Evolutionary conservation across 2,113 vertebrate species (phyloP).

Genomic region (Centropus bengalensis): DNA sequence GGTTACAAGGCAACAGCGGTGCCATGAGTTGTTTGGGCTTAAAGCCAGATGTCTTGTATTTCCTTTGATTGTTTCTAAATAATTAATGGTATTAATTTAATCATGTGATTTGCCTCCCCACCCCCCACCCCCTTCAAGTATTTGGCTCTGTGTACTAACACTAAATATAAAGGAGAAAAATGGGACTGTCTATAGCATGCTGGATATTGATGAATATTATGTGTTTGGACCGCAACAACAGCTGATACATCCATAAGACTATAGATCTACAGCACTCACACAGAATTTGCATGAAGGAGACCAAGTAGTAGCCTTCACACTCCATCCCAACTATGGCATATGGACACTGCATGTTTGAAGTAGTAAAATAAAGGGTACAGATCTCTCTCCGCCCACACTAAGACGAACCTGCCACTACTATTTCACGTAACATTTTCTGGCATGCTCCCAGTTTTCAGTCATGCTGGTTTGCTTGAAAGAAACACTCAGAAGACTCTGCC

Average conservation of each 20-base stretch:
- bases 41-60: constrained; percentile 67
- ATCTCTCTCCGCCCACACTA: constrained; percentile 55
- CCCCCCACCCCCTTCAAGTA: constrained; percentile 28
- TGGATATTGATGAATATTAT: constrained; percentile 21
- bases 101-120: constrained; percentile 17
- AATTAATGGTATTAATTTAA: constrained; percentile 73
- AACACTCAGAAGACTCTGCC: constrained; percentile 55
- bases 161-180: constrained; percentile 43
- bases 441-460: constrained; percentile 70
- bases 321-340: constrained; percentile 42
- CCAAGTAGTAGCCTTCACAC: constrained; percentile 9
- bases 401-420: constrained; percentile 66
- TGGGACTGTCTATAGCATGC: background rate
- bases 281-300: background rate
- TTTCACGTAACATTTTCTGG: constrained; percentile 63
- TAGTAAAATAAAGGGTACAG: constrained; percentile 52
- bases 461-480: constrained; percentile 63
- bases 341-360: constrained; percentile 46
- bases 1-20: constrained; percentile 65
- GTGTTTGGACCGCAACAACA: constrained; percentile 31
- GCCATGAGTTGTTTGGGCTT: constrained; percentile 62
- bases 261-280: background rate
- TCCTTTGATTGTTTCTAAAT: constrained; percentile 74
- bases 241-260: constrained; percentile 1
- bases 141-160: constrained; percentile 51